A percentile compares a stretch with the other conserved stretches of the same genome.
Conservation (phyloP, 64 coral and sea anemone genomes). For the Hydrozoanthus tunicans region DNA sequence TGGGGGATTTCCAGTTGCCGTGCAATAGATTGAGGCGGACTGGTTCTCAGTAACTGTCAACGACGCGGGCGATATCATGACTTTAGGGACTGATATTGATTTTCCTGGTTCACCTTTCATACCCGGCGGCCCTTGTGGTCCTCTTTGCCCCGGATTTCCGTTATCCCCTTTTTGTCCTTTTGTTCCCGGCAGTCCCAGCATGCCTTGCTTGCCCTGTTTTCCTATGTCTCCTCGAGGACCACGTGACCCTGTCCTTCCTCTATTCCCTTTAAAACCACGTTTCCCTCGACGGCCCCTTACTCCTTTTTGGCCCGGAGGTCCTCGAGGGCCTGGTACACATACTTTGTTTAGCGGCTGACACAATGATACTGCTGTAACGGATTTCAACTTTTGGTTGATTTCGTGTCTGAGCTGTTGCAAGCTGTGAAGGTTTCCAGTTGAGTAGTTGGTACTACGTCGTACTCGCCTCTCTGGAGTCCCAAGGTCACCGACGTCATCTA, state of each 20-base stretch:
- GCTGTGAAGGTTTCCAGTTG: not conserved
- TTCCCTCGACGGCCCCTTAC: not conserved
- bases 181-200: not conserved
- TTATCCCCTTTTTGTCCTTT: conserved; percentile 42
- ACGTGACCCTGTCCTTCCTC: not conserved
- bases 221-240: not conserved
- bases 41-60: conserved; percentile 23
- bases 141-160: not conserved
- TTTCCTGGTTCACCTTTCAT: conserved; percentile 39
- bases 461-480: not conserved
- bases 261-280: conserved; percentile 32
- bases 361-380: not conserved
- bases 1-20: not conserved
- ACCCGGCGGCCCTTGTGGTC: conserved; percentile 11
- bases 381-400: not conserved
- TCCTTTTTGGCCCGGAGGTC: conserved; percentile 4
- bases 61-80: conserved; percentile 25
- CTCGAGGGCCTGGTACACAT: conserved; percentile 33
- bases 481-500: too few species aligned
- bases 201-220: conserved; percentile 35
- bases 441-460: not conserved
- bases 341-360: not conserved
- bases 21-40: not conserved
- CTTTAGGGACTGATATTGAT: conserved; percentile 35
- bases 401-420: not conserved